Conservation (phyloP, 2,888 invertebrate genomes). For the Heliconius erato region DNA sequence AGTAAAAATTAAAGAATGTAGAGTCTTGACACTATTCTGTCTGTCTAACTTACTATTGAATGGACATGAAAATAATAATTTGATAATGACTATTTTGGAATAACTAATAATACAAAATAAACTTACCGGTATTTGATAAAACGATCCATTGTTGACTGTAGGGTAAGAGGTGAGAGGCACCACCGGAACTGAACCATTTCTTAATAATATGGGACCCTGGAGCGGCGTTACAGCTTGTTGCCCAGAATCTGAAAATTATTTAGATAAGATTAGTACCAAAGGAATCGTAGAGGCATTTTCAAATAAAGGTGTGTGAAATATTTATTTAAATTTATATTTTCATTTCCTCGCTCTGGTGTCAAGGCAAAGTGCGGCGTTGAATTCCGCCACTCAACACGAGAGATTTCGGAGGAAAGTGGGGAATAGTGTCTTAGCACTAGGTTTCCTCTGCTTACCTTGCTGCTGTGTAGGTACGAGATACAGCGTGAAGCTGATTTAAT, state of each 20-base stretch:
- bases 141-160: conserved; percentile 93
- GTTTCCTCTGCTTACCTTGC: too few species aligned
- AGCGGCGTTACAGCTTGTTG: conserved; percentile 92
- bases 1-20: neutral
- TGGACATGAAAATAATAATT: neutral
- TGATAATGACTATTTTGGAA: neutral
- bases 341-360: too few species aligned
- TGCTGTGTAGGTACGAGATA: too few species aligned
- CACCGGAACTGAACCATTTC: conserved; percentile 94
- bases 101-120: neutral
- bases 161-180: conserved; percentile 95
- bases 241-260: conserved; percentile 69
- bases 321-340: neutral
- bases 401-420: too few species aligned
- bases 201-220: conserved; percentile 94
- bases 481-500: too few species aligned
- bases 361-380: too few species aligned
- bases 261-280: conserved; percentile 17
- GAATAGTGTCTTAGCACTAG: too few species aligned
- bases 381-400: too few species aligned
- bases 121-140: conserved; percentile 96
- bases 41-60: neutral
- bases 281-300: neutral
- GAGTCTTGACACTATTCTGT: too few species aligned
- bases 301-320: neutral